Evolutionary conservation across 2,113 vertebrate genomes (phyloP), one percentile per base, ranked within the genome.

Genomic region (Proterorhinus semilunaris): DNA sequence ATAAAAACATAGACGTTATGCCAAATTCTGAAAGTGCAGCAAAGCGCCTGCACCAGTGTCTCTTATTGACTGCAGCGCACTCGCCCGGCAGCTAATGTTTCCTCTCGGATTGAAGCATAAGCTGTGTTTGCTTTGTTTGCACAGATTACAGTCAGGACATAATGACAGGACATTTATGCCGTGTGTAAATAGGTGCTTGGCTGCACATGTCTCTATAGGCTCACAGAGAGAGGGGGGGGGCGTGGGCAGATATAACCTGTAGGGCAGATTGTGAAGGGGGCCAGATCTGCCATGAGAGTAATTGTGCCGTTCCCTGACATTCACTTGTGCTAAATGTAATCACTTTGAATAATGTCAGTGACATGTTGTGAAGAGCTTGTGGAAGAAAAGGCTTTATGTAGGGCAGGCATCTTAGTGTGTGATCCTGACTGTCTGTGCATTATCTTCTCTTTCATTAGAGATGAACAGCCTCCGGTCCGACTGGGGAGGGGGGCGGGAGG

Each of bases 391-490:
- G 70, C 78, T 75, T 74, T 71, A 90, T 90, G 88, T 90, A 92
- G 89, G 91, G 79, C 91, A 92, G 86, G 75, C 87, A 79, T 89
- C 86, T 86, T 78, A 78, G 81, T 88, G 90, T 91, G 86, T 90
- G 90, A 92, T 91, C 88, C 83, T 62, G 83, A 76, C 89, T 89
- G 90, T 90, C 89, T 90, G 86, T 80, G 82, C 58, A 52, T 90
- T 86, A 88, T 82, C 85, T 87, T 90, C 87, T 86, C 86, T 92
- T 95, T 95, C 86, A 89, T 95, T 96, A 95, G 94, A 94, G 88
- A 95, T 86, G 86, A 94, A 94, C 90, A 93, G 90, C 94, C 94
- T 93, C 88, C 92, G 93, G 94, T 93, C 82, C 87, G 86, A 84
- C 80, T 78, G 81, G 85, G 75, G 79, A 63, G 10, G 43, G 63